phyloP scores from a whole-genome alignment of 2,113 vertebrate species.

The Tursiops truncatus region DNA sequence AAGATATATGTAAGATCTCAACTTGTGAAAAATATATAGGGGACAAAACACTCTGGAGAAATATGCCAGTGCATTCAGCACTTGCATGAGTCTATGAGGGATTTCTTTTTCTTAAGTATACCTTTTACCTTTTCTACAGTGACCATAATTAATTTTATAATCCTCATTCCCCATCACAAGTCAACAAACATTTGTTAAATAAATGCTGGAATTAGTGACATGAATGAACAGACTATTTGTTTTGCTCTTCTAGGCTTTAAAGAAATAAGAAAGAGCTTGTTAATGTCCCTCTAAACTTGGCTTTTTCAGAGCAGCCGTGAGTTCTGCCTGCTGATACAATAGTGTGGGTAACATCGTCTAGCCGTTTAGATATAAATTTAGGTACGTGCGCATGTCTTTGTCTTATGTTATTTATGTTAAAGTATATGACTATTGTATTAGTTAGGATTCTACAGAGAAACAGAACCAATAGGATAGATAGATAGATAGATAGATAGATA shows the following conservation, averaged over 20 bases:
- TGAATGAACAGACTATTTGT: background rate
- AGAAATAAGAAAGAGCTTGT: background rate
- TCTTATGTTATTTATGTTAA: background rate
- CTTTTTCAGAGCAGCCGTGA: background rate
- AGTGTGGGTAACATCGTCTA: background rate
- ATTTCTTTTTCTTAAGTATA: background rate
- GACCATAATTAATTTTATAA: conserved; percentile 12
- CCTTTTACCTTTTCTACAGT: background rate
- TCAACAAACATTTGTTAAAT: background rate
- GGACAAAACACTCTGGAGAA: background rate
- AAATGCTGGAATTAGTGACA: background rate
- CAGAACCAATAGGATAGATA: background rate
- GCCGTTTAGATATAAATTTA: background rate
- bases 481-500: background rate
- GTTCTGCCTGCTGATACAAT: background rate
- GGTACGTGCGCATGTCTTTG: background rate
- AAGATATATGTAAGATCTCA: background rate
- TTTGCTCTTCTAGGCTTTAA: background rate
- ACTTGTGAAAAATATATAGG: background rate
- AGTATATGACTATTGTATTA: background rate
- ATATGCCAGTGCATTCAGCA: background rate
- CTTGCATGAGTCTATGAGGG: background rate
- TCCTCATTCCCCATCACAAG: background rate
- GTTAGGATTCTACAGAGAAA: background rate
- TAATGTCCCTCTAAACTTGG: background rate